These are phyloP conservation scores for Anorthoa munda DNA, from an alignment of 2,888 invertebrate species.

Conservation along the genomic window DNA sequence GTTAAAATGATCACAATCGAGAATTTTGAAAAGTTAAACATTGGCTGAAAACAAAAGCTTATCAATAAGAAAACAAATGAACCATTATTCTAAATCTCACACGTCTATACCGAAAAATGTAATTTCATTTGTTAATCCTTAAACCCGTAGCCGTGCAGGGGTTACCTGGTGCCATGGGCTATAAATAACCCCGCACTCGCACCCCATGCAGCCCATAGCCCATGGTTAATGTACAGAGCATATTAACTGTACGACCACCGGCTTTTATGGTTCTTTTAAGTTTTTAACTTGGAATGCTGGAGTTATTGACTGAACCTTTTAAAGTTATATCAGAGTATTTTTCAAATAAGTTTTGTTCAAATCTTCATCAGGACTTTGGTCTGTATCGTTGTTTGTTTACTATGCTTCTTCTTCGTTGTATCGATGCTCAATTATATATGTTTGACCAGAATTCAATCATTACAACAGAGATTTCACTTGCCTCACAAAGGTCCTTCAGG, in stretches of 20 bases:
- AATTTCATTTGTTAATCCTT: constrained; percentile 34
- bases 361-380: too few species aligned
- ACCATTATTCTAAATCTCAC: neutral
- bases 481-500: too few species aligned
- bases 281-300: constrained; percentile 47
- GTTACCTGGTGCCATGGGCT: constrained; percentile 67
- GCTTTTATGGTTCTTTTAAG: constrained; percentile 61
- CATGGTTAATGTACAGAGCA: constrained; percentile 67
- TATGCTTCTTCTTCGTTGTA: too few species aligned
- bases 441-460: too few species aligned
- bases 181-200: constrained; percentile 64
- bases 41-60: neutral
- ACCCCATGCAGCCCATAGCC: constrained; percentile 58
- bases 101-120: constrained; percentile 11
- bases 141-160: constrained; percentile 33
- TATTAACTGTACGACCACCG: constrained; percentile 67
- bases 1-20: too few species aligned
- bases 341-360: neutral
- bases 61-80: neutral
- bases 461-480: too few species aligned
- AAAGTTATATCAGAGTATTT: neutral
- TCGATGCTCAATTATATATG: too few species aligned
- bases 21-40: neutral
- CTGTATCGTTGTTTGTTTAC: too few species aligned
- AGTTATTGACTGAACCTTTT: constrained; percentile 31